These are phyloP conservation scores for Hyaena hyaena DNA, from an alignment of 2,113 vertebrate species.

Conservation along the genomic window DNA sequence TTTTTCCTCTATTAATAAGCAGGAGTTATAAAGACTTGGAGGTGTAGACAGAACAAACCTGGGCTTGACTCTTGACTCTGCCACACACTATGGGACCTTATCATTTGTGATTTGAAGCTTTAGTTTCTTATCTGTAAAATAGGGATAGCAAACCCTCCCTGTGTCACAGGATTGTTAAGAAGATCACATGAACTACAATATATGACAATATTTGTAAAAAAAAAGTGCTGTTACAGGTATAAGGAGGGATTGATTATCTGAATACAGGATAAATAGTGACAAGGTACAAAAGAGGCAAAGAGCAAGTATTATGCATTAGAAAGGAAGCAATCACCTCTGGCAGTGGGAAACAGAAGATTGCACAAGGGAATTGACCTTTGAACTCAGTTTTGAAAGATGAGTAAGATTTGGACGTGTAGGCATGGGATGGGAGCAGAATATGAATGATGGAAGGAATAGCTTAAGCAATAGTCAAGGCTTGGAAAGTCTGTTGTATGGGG, in stretches of 20 bases:
- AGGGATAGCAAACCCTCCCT: not conserved
- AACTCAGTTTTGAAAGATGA: not conserved
- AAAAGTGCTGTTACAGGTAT: not conserved
- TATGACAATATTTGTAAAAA: not conserved
- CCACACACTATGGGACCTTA: not conserved
- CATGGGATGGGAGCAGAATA: not conserved
- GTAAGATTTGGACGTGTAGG: not conserved
- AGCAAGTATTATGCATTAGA: not conserved
- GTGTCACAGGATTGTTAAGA: not conserved
- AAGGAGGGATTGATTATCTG: not conserved
- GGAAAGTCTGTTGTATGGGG: not conserved
- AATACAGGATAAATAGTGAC: not conserved
- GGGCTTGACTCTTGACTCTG: not conserved
- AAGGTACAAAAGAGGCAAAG: not conserved
- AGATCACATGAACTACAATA: not conserved
- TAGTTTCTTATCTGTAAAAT: not conserved
- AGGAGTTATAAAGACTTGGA: not conserved
- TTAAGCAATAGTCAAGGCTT: not conserved
- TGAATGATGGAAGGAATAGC: not conserved
- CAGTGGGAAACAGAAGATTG: not conserved
- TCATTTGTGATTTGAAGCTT: not conserved
- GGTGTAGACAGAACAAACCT: not conserved
- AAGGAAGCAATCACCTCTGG: not conserved
- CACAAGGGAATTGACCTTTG: not conserved
- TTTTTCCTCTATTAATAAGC: not conserved